These are phyloP conservation scores for Lypha dubia DNA, from an alignment of 2,888 invertebrate genomes.

Conservation along the genomic window DNA sequence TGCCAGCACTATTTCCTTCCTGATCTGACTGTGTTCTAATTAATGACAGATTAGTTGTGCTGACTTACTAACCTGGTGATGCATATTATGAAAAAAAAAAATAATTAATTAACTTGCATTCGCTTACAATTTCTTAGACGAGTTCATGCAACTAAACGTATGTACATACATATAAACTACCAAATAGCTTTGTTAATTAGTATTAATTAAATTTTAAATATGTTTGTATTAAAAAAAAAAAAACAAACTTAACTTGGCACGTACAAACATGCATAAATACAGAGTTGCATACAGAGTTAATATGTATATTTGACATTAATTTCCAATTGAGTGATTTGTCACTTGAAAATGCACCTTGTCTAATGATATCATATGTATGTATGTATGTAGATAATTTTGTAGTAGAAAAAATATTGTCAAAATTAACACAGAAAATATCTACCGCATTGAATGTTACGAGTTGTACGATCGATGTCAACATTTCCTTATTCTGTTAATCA, in stretches of 20 bases:
- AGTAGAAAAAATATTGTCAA: not conserved
- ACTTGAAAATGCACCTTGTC: conserved; percentile 49
- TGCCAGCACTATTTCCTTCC: too few species aligned
- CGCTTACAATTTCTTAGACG: not conserved
- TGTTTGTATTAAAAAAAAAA: conserved; percentile 15
- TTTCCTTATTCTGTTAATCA: conserved; percentile 57
- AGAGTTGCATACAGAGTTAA: too few species aligned
- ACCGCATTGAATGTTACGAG: not conserved
- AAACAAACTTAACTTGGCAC: not conserved
- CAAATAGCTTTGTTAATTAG: conserved; percentile 50
- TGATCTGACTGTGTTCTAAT: conserved; percentile 13
- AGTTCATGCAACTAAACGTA: not conserved
- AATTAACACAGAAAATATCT: conserved; percentile 20
- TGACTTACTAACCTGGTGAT: conserved; percentile 28
- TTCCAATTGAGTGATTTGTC: conserved; percentile 62
- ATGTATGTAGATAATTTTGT: conserved; percentile 4
- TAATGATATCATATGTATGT: conserved; percentile 29
- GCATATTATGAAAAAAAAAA: too few species aligned
- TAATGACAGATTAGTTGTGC: not conserved
- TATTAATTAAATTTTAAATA: conserved; percentile 46
- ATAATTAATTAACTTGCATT: conserved; percentile 9
- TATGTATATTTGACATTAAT: conserved; percentile 57
- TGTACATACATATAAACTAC: too few species aligned
- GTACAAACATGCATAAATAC: not conserved
- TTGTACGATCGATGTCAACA: conserved; percentile 56